Evolutionary conservation across 2,888 invertebrate species (phyloP).

Genomic region (Ptychoptera contaminata): DNA sequence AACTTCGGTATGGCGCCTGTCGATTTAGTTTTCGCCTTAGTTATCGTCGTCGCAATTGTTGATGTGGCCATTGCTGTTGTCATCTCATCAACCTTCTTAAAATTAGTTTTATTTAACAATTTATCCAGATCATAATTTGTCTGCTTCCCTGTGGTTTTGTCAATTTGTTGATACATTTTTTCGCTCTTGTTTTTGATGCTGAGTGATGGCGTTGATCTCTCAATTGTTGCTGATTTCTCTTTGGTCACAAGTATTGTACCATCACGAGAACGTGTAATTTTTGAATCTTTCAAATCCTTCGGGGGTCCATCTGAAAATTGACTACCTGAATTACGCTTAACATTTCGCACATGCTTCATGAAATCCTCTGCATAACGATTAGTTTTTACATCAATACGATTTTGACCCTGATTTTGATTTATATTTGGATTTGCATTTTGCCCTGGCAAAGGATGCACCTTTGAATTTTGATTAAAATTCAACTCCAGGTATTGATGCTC

Average conservation of each 20-base stretch:
- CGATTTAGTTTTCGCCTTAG: neutral
- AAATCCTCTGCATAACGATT: constrained; percentile 27
- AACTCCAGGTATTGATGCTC: too few relatives aligned
- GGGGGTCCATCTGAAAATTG: too few relatives aligned
- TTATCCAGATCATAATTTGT: neutral
- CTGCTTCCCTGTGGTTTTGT: too few relatives aligned
- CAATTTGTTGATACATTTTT: too few relatives aligned
- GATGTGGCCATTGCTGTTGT: constrained; percentile 3
- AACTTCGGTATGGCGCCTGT: constrained; percentile 27
- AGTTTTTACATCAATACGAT: constrained; percentile 15
- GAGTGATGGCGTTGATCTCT: too few relatives aligned
- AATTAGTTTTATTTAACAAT: neutral
- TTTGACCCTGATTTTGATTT: constrained; percentile 8
- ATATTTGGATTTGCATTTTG: neutral
- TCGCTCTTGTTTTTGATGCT: too few relatives aligned
- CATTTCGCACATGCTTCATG: constrained; percentile 31
- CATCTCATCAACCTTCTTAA: neutral
- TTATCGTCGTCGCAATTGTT: neutral
- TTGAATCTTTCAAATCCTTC: too few relatives aligned
- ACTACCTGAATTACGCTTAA: constrained; percentile 20
- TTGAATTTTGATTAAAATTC: too few relatives aligned
- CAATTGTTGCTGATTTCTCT: too few relatives aligned
- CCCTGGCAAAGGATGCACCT: too few relatives aligned
- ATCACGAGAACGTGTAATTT: too few relatives aligned
- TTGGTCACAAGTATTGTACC: too few relatives aligned